Percentiles rank a stretch among this genome's conserved stretches.
Evolutionary conservation across 2,797 vertebrate species (phyloP).

Genomic region (Crax fasciolata): DNA sequence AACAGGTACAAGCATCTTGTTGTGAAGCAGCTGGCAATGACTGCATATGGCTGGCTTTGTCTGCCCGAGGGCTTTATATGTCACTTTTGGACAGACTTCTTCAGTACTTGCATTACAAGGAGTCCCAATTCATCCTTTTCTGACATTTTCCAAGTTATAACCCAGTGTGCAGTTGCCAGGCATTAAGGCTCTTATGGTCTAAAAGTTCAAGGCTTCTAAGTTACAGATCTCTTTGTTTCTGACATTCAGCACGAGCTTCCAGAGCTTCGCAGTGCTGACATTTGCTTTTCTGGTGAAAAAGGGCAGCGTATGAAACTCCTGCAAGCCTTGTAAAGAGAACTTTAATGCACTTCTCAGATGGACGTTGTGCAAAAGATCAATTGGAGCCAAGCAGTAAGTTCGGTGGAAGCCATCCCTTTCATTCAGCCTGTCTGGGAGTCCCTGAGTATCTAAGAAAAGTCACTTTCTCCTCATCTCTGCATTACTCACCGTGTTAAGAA

Average conservation of each 20-base stretch:
- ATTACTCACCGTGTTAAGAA: neutral
- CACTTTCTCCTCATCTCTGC: neutral
- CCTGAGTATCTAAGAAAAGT: neutral
- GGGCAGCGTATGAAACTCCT: neutral
- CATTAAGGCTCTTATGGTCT: neutral
- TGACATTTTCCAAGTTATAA: slow-evolving; percentile 24
- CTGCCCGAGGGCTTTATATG: neutral
- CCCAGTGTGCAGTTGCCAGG: neutral
- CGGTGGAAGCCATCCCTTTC: neutral
- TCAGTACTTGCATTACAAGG: neutral
- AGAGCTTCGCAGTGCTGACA: slow-evolving; percentile 36
- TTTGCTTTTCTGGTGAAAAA: slow-evolving; percentile 47
- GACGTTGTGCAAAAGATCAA: neutral
- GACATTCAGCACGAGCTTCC: slow-evolving; percentile 28
- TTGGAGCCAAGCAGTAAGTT: neutral
- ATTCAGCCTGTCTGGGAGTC: neutral
- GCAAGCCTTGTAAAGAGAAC: neutral
- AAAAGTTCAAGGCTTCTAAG: slow-evolving; percentile 17
- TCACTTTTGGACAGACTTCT: neutral
- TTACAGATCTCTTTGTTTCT: neutral
- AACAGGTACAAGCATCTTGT: neutral
- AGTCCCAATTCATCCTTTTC: neutral
- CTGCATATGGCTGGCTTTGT: neutral
- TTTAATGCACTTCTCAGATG: neutral
- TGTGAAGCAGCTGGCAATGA: neutral